Percentiles rank a stretch among this genome's conserved stretches.
Evolutionary conservation across 2,888 invertebrate species (phyloP).

Genomic region (Cantharis nigra): DNA sequence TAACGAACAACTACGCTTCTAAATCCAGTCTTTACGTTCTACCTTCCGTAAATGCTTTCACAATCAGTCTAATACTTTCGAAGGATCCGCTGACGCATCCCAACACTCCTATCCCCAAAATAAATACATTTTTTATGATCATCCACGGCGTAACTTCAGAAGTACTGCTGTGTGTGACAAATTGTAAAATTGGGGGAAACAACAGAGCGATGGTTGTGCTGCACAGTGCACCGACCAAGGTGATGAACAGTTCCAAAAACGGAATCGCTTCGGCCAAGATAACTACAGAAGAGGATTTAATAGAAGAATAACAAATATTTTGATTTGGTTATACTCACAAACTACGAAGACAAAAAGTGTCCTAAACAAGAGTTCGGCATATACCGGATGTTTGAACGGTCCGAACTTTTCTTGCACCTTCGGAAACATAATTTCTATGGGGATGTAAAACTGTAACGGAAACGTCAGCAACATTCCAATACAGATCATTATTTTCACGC

Average conservation of each 20-base stretch:
- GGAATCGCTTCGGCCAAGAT: slow-evolving; percentile 84
- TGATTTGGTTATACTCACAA: slow-evolving; percentile 59
- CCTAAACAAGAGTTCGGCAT: slow-evolving; percentile 73
- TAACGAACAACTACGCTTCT: neutral
- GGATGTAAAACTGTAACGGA: slow-evolving; percentile 94
- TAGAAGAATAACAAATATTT: neutral
- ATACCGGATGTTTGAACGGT: slow-evolving; percentile 61
- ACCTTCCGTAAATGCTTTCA: slow-evolving; percentile 54
- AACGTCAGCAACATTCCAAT: slow-evolving; percentile 88
- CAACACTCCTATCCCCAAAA: slow-evolving; percentile 68
- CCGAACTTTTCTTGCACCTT: slow-evolving; percentile 61
- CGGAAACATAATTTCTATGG: slow-evolving; percentile 89
- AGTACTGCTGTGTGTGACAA: slow-evolving; percentile 70
- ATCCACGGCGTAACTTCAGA: slow-evolving; percentile 57
- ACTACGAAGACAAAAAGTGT: slow-evolving; percentile 76
- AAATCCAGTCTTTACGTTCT: slow-evolving; percentile 1
- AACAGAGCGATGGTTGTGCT: slow-evolving; percentile 85
- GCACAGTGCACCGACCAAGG: slow-evolving; percentile 87
- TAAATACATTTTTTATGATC: slow-evolving; percentile 66
- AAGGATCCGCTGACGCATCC: slow-evolving; percentile 78
- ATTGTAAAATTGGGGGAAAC: slow-evolving; percentile 85
- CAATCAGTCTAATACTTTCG: slow-evolving; percentile 69
- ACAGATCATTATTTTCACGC: slow-evolving; percentile 83
- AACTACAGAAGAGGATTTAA: slow-evolving; percentile 62
- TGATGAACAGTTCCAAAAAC: slow-evolving; percentile 83